phyloP scores from a whole-genome alignment of 64 coral and sea anemone genomes.

The Trachythela sp. region DNA sequence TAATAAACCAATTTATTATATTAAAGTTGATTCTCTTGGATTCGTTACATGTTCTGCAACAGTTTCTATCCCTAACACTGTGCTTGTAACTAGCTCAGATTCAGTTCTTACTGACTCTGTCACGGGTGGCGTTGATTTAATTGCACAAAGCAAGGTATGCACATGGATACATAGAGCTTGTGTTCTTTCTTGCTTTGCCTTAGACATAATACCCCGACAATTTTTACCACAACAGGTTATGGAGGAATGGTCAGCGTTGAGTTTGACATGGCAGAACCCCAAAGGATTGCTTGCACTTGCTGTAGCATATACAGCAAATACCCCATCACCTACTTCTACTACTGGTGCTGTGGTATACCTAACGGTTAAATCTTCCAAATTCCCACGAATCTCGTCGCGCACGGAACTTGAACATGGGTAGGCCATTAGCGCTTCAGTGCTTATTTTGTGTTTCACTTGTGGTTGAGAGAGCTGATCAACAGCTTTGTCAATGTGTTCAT shows the following conservation, averaged over 20 bases:
- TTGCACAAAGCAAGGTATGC: not conserved
- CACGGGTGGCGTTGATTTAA: not conserved
- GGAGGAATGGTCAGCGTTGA: not conserved
- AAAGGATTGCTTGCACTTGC: not conserved
- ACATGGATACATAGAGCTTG: not conserved
- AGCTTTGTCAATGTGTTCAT: constrained; percentile 10
- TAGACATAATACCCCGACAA: not conserved
- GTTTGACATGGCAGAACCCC: not conserved
- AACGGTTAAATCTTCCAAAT: not conserved
- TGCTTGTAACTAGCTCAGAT: not conserved
- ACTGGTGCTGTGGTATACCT: not conserved
- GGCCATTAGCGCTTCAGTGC: not conserved
- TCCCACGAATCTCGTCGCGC: not conserved
- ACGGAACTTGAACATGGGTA: not conserved
- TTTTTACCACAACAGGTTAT: not conserved
- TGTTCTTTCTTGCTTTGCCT: not conserved
- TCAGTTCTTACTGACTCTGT: not conserved
- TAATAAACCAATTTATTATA: no score
- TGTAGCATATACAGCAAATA: not conserved
- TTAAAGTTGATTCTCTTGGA: not conserved
- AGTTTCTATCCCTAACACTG: not conserved
- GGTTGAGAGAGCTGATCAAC: not conserved
- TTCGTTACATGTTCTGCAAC: not conserved
- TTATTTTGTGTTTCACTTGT: not conserved
- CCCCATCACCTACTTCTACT: not conserved